Evolutionary conservation across 2,113 vertebrate genomes (phyloP).

Genomic region (Crocuta crocuta): DNA sequence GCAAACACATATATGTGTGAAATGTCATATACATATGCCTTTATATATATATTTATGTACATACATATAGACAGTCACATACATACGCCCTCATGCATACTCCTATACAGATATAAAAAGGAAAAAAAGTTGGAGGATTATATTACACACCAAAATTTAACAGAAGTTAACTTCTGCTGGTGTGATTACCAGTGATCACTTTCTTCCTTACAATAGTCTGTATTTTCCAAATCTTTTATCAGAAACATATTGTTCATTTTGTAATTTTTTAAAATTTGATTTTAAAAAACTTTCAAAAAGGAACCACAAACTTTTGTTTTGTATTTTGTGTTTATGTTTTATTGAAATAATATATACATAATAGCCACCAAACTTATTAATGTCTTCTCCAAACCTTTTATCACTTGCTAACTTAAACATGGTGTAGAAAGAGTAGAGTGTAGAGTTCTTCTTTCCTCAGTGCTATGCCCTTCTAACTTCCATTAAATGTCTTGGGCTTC

Average conservation of each 20-base stretch:
- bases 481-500: not conserved
- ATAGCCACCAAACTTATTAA: not conserved
- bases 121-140: not conserved
- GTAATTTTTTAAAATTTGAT: not conserved
- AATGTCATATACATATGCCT: not conserved
- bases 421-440: not conserved
- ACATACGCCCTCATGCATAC: too few relatives aligned
- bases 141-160: not conserved
- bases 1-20: not conserved
- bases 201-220: not conserved
- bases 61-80: too few relatives aligned
- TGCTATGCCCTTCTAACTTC: not conserved
- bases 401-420: not conserved
- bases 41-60: not conserved
- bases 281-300: not conserved
- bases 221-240: not conserved
- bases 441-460: not conserved
- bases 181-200: not conserved
- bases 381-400: not conserved
- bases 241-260: not conserved
- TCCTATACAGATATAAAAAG: not conserved
- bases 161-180: not conserved
- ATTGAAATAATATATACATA: not conserved
- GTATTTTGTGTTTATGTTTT: not conserved
- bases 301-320: not conserved